phyloP scores from a whole-genome alignment of 1,140 invertebrate species.

The Dufourea novaeangliae region DNA sequence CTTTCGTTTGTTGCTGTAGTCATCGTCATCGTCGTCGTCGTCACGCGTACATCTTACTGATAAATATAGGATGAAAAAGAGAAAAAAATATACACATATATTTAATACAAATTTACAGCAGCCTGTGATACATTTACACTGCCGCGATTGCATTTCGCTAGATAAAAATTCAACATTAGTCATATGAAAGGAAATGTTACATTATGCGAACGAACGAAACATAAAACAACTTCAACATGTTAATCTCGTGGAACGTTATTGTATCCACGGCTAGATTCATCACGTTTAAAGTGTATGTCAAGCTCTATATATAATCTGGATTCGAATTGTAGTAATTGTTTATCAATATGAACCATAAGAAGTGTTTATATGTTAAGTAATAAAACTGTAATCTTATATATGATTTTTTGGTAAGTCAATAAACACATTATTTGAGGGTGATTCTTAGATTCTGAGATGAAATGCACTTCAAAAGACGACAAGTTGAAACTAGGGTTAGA shows the following conservation, averaged over 20 bases:
- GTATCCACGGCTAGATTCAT: background rate
- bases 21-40: background rate
- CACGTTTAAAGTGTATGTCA: background rate
- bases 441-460: background rate
- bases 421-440: background rate
- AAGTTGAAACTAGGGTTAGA: background rate
- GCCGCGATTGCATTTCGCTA: background rate
- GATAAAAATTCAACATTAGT: slow-evolving; percentile 10
- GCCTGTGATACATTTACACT: slow-evolving; percentile 3
- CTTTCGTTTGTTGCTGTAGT: background rate
- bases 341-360: background rate
- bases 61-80: slow-evolving; percentile 17
- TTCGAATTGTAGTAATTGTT: no score
- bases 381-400: background rate
- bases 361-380: background rate
- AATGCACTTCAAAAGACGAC: slow-evolving; percentile 2
- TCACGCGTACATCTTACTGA: slow-evolving; percentile 15
- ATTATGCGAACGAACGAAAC: background rate
- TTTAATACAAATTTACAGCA: slow-evolving; percentile 48
- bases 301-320: background rate
- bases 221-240: background rate
- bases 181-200: slow-evolving; percentile 1
- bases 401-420: background rate
- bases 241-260: background rate
- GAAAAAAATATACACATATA: slow-evolving; percentile 23